These are phyloP conservation scores for Athene noctua DNA, from an alignment of 2,113 vertebrate genomes.

Conservation along the genomic window DNA sequence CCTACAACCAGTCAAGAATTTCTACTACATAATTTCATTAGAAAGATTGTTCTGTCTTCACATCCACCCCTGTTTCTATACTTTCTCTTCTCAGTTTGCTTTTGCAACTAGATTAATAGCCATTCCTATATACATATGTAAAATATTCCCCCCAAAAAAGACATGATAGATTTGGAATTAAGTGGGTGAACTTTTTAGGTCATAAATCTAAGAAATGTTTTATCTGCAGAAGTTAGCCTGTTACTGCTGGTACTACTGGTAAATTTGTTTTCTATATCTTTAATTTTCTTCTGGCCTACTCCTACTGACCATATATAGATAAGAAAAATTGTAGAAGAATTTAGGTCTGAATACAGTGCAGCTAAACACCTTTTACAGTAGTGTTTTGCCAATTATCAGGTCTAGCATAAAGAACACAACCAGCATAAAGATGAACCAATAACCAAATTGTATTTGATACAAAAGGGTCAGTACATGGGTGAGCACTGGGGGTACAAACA, in stretches of 20 bases:
- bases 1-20: not conserved
- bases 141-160: not conserved
- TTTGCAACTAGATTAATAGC: not conserved
- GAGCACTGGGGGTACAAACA: too few species aligned
- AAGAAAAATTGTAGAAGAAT: not conserved
- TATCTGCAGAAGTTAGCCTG: not conserved
- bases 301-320: not conserved
- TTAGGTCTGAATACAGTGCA: not conserved
- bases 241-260: not conserved
- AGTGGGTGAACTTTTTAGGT: not conserved
- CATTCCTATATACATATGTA: not conserved
- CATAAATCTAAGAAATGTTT: not conserved
- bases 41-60: not conserved
- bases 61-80: not conserved
- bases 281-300: not conserved
- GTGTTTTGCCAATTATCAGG: too few species aligned
- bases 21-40: not conserved
- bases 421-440: too few species aligned
- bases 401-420: too few species aligned
- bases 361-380: not conserved
- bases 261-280: not conserved
- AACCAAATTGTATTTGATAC: too few species aligned
- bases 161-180: not conserved
- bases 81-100: not conserved
- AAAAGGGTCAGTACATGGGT: too few species aligned